Conservation (phyloP, 2,888 invertebrate genomes). For the Phasia obesa region DNA sequence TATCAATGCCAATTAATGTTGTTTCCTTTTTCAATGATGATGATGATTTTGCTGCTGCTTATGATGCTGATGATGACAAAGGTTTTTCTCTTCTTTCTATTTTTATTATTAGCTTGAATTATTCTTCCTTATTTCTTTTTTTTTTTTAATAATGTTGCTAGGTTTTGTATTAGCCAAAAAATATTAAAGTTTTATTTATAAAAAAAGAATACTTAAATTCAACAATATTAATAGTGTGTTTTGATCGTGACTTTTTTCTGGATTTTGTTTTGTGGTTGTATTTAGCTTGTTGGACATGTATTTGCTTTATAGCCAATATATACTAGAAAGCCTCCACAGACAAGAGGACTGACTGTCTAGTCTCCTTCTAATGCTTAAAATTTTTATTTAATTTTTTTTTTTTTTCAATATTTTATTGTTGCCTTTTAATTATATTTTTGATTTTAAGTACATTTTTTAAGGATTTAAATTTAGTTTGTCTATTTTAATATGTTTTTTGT, state of each 20-base stretch:
- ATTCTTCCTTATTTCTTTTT: slow-evolving; percentile 45
- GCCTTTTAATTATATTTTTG: slow-evolving; percentile 27
- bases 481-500: background rate
- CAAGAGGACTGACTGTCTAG: slow-evolving; percentile 8
- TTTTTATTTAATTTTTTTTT: slow-evolving; percentile 41
- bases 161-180: slow-evolving; percentile 49
- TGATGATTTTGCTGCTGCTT: slow-evolving; percentile 12
- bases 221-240: slow-evolving; percentile 17
- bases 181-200: slow-evolving; percentile 17
- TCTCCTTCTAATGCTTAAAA: slow-evolving; percentile 23
- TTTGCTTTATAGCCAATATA: slow-evolving; percentile 29
- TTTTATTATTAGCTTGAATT: slow-evolving; percentile 18
- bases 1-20: slow-evolving; percentile 64
- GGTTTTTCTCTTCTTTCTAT: slow-evolving; percentile 26
- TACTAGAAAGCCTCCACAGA: slow-evolving; percentile 17
- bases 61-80: slow-evolving; percentile 41
- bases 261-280: slow-evolving; percentile 33
- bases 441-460: slow-evolving; percentile 55
- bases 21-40: slow-evolving; percentile 44
- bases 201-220: slow-evolving; percentile 6
- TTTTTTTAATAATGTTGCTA: slow-evolving; percentile 20
- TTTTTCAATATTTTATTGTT: slow-evolving; percentile 32
- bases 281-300: background rate
- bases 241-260: slow-evolving; percentile 52
- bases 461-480: slow-evolving; percentile 15